These are phyloP conservation scores for Siderastrea radians DNA, from an alignment of 92 coral and sea anemone genomes.

Conservation along the genomic window DNA sequence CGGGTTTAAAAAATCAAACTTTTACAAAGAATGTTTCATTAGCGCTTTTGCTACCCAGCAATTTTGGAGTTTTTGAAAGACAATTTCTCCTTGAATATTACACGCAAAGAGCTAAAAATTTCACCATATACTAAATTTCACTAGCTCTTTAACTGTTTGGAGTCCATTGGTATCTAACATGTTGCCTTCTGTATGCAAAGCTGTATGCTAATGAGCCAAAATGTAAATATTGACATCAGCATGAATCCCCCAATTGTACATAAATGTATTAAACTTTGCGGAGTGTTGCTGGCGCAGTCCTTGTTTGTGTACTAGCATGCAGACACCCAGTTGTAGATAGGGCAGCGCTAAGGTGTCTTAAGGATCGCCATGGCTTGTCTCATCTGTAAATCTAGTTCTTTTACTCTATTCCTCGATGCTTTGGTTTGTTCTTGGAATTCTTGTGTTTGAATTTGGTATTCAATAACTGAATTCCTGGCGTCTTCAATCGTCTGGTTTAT, in stretches of 20 bases:
- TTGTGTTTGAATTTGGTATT: too few relatives aligned
- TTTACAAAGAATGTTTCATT: slow-evolving; percentile 9
- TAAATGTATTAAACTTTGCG: too few relatives aligned
- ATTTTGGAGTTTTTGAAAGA: slow-evolving; percentile 11
- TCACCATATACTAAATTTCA: slow-evolving; percentile 3
- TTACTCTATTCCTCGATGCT: too few relatives aligned
- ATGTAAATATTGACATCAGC: slow-evolving; percentile 4
- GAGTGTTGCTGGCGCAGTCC: too few relatives aligned
- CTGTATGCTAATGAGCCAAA: slow-evolving; percentile 12
- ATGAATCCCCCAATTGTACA: background rate
- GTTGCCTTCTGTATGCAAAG: background rate
- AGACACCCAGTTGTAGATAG: too few relatives aligned
- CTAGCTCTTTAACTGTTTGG: slow-evolving; percentile 3
- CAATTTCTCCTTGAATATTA: slow-evolving; percentile 16
- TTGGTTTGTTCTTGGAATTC: too few relatives aligned
- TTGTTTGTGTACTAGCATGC: too few relatives aligned
- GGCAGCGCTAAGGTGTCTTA: too few relatives aligned
- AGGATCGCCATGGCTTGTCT: too few relatives aligned
- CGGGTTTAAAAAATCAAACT: background rate
- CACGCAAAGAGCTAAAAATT: slow-evolving; percentile 18
- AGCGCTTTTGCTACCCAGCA: background rate
- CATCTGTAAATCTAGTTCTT: too few relatives aligned
- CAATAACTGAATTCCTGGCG: too few relatives aligned
- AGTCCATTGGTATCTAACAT: slow-evolving; percentile 9
- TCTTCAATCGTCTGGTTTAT: too few relatives aligned